Evolutionary conservation across 2,797 vertebrate genomes (phyloP), one percentile per base, ranked within the genome.

Genomic region (Lepilemur septentrionalis): DNA sequence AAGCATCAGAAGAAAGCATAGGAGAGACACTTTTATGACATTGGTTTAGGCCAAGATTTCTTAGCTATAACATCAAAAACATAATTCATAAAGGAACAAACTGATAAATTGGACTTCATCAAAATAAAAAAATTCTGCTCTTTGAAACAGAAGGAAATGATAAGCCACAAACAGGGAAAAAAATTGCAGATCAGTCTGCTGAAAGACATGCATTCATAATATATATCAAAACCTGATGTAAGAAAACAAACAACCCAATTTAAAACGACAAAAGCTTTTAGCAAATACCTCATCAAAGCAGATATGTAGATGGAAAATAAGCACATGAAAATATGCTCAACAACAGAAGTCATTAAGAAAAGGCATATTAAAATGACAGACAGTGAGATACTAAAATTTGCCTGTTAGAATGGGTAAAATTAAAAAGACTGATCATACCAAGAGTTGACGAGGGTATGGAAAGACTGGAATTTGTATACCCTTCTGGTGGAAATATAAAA

Each of bases 141-240:
- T 95, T 96, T 75, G 61, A 96, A 96, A 89, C 70, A 89, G 70
- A 97, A 73, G 32, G 55, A 89, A 93, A 95, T 91, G 70, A 84
- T 70, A 89, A 89, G 17, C 55, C 52, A 78, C 22, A 86, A 28
- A 50, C 17, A 73, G 72, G 55, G 88, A 73, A 32, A 89, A 85
- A 96, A 96, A 78, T 76, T 92, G 41, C 25, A 87, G 76, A 76
- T 93, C 50, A 46, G 4, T 67, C 32, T 81, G n/a, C 50, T 95
- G 85, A 87, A 69, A 93, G 52, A 73, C 13, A 20, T 38, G 11
- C 17, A 52, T 82, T n/a, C n/a, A 78, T 59, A 80, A 52, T 73
- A 70, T 63, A 30, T 50, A 82, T 91, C 63, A 84, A 79, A 80
- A 52, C 4, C 35, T 28, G 22, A 48, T 46, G 25, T 65, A 76